Evolutionary conservation across 1,140 invertebrate genomes (phyloP), one percentile per base, ranked within the genome.

Genomic region (Pogonomyrmex californicus): DNA sequence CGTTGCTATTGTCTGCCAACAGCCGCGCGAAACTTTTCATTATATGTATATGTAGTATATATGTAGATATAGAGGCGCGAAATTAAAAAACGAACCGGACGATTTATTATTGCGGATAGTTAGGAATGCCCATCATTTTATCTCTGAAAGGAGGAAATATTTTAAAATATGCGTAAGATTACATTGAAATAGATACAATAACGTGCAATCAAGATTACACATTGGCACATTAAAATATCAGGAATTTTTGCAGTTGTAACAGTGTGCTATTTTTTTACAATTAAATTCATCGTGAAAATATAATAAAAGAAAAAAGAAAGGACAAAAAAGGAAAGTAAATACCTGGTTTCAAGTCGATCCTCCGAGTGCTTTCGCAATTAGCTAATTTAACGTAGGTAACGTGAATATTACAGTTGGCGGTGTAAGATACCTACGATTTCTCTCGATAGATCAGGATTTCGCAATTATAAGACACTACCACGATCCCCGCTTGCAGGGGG

Each of bases 381-480:
- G 51, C 49, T 65, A 33, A 65, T 79, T 81, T 56, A 70, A 9
- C 36, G 17, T 44, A 44, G 23, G 49, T 56, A 56, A 68, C 47
- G 47, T 2, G 44, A 68, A n/a, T 54, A 38, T 66, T 65, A 23
- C n/a, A 41, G 1, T 41, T 6, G 10, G 30, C 41, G 38, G 41
- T 36, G 41, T 33, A 41, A 36, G 65, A 68, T 70, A 17, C 70
- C 23, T 23, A 38, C 4, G 51, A 36, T 62, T 36, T 83, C 68
- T 83, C 68, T 83, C 68, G 79, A 73, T 73, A 82, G 68, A 82
- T 82, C 66, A 51, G 41, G 66, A 82, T 82, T 75, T 66, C n/a
- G 47, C 60, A 85, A 85, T 85, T 85, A 85, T 78, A 76, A 58
- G 73, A 85, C 75, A 36, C 47, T 78, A 41, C 73, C 38, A 65